Conservation (phyloP, 2,113 vertebrate genomes). For the Gasterosteus nipponicus region DNA sequence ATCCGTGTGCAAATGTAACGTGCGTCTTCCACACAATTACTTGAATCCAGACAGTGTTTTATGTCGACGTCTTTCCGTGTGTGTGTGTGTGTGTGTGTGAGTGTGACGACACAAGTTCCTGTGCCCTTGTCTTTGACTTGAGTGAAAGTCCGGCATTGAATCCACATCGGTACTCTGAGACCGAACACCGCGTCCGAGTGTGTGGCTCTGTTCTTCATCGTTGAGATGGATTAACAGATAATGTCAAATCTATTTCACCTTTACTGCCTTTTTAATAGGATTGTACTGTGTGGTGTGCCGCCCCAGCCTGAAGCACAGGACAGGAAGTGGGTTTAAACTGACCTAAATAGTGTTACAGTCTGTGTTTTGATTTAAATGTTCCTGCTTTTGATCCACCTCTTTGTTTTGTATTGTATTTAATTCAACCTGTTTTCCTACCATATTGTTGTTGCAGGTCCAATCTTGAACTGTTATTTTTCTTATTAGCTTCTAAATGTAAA, state of each 20-base stretch:
- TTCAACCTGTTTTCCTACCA: background rate
- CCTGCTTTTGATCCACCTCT: background rate
- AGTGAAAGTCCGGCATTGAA: background rate
- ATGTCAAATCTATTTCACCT: slow-evolving; percentile 51
- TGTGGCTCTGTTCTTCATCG: slow-evolving; percentile 46
- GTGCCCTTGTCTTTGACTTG: background rate
- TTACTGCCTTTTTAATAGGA: slow-evolving; percentile 54
- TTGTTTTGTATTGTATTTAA: background rate
- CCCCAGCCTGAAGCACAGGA: background rate
- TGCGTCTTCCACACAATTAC: background rate
- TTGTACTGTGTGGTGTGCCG: slow-evolving; percentile 15
- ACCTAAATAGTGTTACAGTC: background rate
- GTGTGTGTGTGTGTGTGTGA: no score
- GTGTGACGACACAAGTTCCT: background rate
- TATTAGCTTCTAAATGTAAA: background rate
- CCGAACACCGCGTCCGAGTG: slow-evolving; percentile 10
- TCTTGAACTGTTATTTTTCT: background rate
- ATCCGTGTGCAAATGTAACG: slow-evolving; percentile 16
- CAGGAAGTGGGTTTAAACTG: slow-evolving; percentile 13
- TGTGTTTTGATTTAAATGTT: background rate
- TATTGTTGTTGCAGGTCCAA: background rate
- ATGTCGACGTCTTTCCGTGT: background rate
- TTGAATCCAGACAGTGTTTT: background rate
- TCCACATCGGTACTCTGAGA: background rate
- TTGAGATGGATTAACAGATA: slow-evolving; percentile 68